Evolutionary conservation across 2,888 invertebrate species (phyloP), one percentile per base, ranked within the genome.

Genomic region (Amphipyra berbera): DNA sequence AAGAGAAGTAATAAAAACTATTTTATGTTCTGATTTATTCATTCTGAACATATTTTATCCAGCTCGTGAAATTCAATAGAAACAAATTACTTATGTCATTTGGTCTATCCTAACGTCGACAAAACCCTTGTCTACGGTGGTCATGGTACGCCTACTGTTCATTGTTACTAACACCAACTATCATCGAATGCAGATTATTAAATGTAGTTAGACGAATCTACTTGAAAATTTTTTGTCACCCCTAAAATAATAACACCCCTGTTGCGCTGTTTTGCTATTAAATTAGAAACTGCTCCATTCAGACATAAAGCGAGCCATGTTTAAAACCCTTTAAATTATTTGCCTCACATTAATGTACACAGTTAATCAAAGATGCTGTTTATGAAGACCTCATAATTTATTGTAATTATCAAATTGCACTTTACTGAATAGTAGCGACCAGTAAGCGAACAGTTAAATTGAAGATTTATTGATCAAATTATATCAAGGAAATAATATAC

Each of bases 201-300:
- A 3, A 21, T 21, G 21, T 21, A 21, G 21, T 21, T 21, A 21
- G 21, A n/a, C n/a, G n/a, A n/a, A n/a, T n/a, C n/a, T 1, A 44
- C 6, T 48, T 35, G 6, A 42, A 8, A 15, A 21, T 27, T 8
- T 21, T 21, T 53, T 13, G 35, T 53, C 62, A 74, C 59, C 63
- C 61, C 68, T 71, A 42, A 27, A 47, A 45, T 37, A 54, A 50
- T n/a, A 70, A 60, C 48, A 71, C 61, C 63, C 70, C 53, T 72
- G 64, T 74, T 73, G 67, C 60, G 58, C 62, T 70, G 66, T 68
- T 80, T 68, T 62, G 69, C 68, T 67, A 72, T 68, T 61, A 62
- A 68, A 68, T 63, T 68, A 50, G 50, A 65, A 60, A 60, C 59
- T 49, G 48, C 52, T 61, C 55, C 47, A 63, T 55, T 59, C 57